Percentiles rank a stretch among this genome's conserved stretches.
phyloP scores from a whole-genome alignment of 2,888 invertebrate genomes.

The Morpho deidamia region DNA sequence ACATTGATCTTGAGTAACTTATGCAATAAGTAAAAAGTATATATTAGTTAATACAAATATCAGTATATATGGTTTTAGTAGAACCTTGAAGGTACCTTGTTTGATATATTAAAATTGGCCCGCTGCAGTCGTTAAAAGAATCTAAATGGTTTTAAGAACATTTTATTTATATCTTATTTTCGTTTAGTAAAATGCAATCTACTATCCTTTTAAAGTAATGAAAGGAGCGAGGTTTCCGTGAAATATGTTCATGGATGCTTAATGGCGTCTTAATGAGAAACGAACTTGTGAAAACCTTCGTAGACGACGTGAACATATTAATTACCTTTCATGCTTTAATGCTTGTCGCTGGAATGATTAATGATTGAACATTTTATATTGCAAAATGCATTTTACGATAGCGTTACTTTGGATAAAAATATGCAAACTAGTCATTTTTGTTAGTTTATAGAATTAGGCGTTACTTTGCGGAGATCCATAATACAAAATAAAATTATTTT shows the following conservation, averaged over 20 bases:
- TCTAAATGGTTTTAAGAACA: slow-evolving; percentile 2
- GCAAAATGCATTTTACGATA: background rate
- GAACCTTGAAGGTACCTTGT: no score
- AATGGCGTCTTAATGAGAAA: slow-evolving; percentile 61
- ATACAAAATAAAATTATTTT: no score
- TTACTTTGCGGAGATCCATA: no score
- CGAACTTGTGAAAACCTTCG: slow-evolving; percentile 44
- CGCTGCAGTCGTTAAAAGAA: background rate
- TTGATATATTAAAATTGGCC: no score
- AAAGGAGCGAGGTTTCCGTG: slow-evolving; percentile 25
- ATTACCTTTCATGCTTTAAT: slow-evolving; percentile 57
- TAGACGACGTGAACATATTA: slow-evolving; percentile 57
- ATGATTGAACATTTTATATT: slow-evolving; percentile 31
- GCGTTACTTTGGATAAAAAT: no score
- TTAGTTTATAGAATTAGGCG: no score
- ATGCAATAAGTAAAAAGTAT: no score
- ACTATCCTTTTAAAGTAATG: slow-evolving; percentile 18
- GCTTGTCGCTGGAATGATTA: slow-evolving; percentile 49
- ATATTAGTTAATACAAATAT: no score
- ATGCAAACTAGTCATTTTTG: no score
- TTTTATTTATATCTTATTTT: slow-evolving; percentile 9
- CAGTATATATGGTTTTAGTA: no score
- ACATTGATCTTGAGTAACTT: no score
- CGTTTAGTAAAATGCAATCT: slow-evolving; percentile 7
- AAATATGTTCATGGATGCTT: slow-evolving; percentile 37